Percentiles rank a stretch among this genome's conserved stretches.
Conservation (phyloP, 2,113 vertebrate genomes). For the Girardinichthys multiradiatus region DNA sequence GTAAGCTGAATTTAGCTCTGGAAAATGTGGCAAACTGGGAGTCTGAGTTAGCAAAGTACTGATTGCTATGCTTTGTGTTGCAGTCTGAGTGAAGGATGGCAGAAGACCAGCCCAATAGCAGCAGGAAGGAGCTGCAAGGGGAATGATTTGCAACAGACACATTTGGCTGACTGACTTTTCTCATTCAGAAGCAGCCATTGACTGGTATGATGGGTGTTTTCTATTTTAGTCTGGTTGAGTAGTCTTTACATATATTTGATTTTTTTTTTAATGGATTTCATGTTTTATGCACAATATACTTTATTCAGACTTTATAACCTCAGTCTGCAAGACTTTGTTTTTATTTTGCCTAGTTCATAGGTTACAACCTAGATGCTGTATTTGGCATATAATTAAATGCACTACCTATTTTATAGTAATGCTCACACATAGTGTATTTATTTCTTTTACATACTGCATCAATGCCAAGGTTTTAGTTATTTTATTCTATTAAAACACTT, state of each 20-base stretch:
- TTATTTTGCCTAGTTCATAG: too few relatives aligned
- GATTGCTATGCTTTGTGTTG: not conserved
- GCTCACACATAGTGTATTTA: too few relatives aligned
- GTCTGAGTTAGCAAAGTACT: not conserved
- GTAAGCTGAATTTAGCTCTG: not conserved
- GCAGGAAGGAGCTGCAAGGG: not conserved
- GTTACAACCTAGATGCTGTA: too few relatives aligned
- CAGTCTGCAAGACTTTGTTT: too few relatives aligned
- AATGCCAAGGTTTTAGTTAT: too few relatives aligned
- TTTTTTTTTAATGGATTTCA: not conserved
- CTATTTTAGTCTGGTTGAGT: not conserved
- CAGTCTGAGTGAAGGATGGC: not conserved
- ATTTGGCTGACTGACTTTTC: not conserved
- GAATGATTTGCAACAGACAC: not conserved
- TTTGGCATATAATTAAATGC: too few relatives aligned
- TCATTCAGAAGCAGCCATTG: not conserved
- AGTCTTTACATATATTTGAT: not conserved
- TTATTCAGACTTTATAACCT: not conserved
- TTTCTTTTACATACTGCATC: too few relatives aligned
- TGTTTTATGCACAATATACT: not conserved
- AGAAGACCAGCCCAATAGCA: not conserved
- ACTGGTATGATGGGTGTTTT: not conserved
- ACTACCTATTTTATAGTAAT: too few relatives aligned
- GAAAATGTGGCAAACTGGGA: not conserved
- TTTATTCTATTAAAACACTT: too few relatives aligned